Evolutionary conservation across 2,888 invertebrate species (phyloP), one percentile per base, ranked within the genome.

Genomic region (Hydriomena furcata): DNA sequence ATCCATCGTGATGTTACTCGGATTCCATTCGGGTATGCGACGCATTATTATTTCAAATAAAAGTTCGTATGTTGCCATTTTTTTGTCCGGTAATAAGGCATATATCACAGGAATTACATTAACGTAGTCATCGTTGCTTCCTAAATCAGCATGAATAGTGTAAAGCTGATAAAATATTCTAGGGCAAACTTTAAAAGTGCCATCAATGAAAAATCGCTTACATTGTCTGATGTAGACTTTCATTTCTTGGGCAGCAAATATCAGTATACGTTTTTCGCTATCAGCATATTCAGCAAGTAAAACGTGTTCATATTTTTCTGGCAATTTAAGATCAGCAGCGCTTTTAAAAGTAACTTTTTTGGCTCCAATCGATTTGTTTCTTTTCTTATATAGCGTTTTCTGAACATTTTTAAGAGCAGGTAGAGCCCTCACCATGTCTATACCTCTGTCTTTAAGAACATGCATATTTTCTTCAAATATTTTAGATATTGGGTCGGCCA

Each of bases 341-440:
- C 7, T 24, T 24, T 3, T 1, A 24, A 24, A 24, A 24, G 2
- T 24, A 6, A 24, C 24, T 24, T 28, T 28, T 2, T 10, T 28
- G 8, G 28, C 28, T 28, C 28, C 28, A 7, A 28, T 28, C 8
- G 28, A 28, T 5, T 28, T 28, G 10, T 28, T 4, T 28, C 8
- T 28, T 28, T 28, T 28, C 28, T 28, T 28, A 8, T 28, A 28
- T 2, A 28, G 12, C 5, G 12, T 30, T 30, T 12, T 30, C 12
- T 12, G 30, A 12, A 30, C 30, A 30, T 30, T 30, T 30, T 30
- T 30, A 12, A 30, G 30, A 30, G 30, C 30, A 11, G 30, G 30
- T 12, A 30, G 30, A 11, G 11, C 12, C 12, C 12, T 30, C 12
- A 30, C 12, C 30, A 30, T 30, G 12, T 30, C 12, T 30, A 7